A percentile compares a stretch with the other conserved stretches of the same genome.
phyloP scores from a whole-genome alignment of 37 sponge, comb jelly and placozoan genomes.

The Oopsacas minuta region DNA sequence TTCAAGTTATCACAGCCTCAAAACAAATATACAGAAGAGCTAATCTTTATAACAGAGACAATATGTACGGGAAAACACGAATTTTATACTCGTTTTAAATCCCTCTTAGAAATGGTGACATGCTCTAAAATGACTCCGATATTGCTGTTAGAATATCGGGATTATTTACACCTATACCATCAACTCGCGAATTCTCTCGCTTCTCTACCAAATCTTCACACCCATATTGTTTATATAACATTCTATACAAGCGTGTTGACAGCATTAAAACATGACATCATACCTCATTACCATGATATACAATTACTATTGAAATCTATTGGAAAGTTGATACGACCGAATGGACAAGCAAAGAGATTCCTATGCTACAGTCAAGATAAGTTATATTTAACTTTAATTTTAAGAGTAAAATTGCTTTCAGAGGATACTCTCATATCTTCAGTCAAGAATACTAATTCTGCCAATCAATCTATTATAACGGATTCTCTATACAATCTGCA shows the following conservation, averaged over 20 bases:
- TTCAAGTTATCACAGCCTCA: neutral
- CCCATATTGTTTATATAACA: neutral
- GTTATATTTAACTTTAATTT: neutral
- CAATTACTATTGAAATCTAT: neutral
- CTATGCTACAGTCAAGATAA: neutral
- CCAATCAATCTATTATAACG: neutral
- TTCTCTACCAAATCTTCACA: neutral
- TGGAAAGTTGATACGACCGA: neutral
- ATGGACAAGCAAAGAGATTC: neutral
- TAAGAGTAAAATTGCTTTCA: neutral
- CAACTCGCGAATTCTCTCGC: neutral
- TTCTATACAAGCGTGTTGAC: neutral
- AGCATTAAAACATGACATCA: slow-evolving; percentile 3
- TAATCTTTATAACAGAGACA: neutral
- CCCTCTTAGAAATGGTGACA: neutral
- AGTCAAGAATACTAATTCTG: neutral
- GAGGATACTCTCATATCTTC: neutral
- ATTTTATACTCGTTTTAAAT: neutral
- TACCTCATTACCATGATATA: neutral
- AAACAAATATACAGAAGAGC: neutral
- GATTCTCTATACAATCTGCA: neutral
- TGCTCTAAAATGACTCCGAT: neutral
- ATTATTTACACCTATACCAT: neutral
- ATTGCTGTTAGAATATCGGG: neutral
- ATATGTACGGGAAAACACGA: neutral